phyloP scores from a whole-genome alignment of 2,113 vertebrate species.

The Pagrus major region DNA sequence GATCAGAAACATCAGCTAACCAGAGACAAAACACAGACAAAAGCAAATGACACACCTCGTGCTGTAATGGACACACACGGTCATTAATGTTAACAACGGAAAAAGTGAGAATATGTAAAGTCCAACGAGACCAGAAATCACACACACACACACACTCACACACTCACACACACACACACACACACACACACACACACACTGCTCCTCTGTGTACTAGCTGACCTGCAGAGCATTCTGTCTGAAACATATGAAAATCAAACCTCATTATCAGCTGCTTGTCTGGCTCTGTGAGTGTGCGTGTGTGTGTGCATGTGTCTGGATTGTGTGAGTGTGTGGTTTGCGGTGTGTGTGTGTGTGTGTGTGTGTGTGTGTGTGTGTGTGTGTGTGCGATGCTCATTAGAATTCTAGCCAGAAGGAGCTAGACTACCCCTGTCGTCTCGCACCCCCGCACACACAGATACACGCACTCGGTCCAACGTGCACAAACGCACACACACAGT shows the following conservation, averaged over 20 bases:
- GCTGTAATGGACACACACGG: constrained; percentile 22
- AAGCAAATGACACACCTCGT: not conserved
- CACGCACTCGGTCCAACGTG: constrained; percentile 40
- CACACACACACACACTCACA: constrained; percentile 37
- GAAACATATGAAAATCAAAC: constrained; percentile 87
- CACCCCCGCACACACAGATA: constrained; percentile 52
- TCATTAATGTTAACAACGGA: constrained; percentile 41
- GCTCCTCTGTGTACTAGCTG: constrained; percentile 58
- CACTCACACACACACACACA: constrained; percentile 40
- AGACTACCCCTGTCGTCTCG: constrained; percentile 69
- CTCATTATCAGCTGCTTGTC: constrained; percentile 83
- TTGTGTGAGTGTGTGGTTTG: constrained; percentile 28
- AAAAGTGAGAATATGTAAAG: constrained; percentile 29
- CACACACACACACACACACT: constrained; percentile 52
- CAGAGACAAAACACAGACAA: constrained; percentile 36
- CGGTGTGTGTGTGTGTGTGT: constrained; percentile 26
- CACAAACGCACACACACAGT: constrained; percentile 37
- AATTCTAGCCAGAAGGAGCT: constrained; percentile 71
- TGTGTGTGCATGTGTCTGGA: constrained; percentile 23
- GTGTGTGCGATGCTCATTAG: constrained; percentile 59
- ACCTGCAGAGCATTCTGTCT: constrained; percentile 77
- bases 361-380: constrained; percentile 10
- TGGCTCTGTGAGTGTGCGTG: constrained; percentile 33
- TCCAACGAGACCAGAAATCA: constrained; percentile 20
- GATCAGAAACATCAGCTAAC: not conserved